Evolutionary conservation across 2,113 vertebrate genomes (phyloP).

Genomic region (Procavia capensis): DNA sequence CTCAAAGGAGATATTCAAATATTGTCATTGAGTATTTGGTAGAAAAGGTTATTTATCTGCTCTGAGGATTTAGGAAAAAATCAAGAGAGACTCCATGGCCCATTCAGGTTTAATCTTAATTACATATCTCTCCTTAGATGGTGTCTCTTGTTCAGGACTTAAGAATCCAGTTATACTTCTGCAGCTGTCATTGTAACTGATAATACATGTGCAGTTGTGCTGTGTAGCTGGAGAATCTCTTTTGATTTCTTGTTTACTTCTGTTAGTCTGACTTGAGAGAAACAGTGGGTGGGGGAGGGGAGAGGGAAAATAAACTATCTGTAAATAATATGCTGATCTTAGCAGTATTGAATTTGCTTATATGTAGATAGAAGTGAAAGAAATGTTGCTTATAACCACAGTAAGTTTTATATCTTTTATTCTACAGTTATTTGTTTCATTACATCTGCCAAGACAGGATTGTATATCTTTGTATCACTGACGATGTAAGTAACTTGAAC

Average conservation of each 20-base stretch:
- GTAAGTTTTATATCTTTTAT: conserved; percentile 69
- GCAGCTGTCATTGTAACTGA: neutral
- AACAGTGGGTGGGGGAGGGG: neutral
- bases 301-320: conserved; percentile 2
- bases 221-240: conserved; percentile 27
- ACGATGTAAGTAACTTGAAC: conserved; percentile 94
- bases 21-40: conserved; percentile 36
- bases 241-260: conserved; percentile 31
- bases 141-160: conserved; percentile 38
- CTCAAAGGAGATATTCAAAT: neutral
- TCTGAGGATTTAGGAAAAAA: conserved; percentile 24
- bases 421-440: conserved; percentile 96
- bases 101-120: conserved; percentile 44
- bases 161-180: conserved; percentile 34
- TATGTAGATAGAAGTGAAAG: conserved; percentile 58
- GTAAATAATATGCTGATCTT: conserved; percentile 39
- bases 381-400: conserved; percentile 59
- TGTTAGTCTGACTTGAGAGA: conserved; percentile 54
- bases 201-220: neutral
- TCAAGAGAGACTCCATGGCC: neutral
- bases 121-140: conserved; percentile 8
- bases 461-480: conserved; percentile 98
- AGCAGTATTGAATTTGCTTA: conserved; percentile 29
- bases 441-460: conserved; percentile 99
- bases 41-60: conserved; percentile 35